Base-by-base conservation (phyloP, 2,797 vertebrate genomes). In the Hephaestus fuliginosus region DNA sequence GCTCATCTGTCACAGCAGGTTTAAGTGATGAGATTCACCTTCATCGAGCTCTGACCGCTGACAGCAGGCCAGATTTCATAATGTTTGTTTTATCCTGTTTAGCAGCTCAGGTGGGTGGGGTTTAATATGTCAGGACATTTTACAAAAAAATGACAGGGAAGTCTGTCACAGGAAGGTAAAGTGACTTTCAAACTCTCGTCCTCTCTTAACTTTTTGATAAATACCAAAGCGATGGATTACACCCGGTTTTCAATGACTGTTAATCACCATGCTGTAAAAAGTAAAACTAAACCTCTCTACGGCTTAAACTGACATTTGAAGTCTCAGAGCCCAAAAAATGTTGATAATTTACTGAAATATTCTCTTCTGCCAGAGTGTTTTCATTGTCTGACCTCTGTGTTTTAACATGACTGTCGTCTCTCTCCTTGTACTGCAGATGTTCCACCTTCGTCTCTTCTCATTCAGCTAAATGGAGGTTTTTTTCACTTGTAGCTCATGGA, bases 1-100 rank as follows among this genome's bases (percentile, higher is more conserved):
- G 62, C 46, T 66, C 20, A 60, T 58, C 18, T 67, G 84, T 77
- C 81, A 49, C 51, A 41, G 48, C 44, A 39, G 55, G 41, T 78
- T 65, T 49, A 1, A 14, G 52, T 78, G 83, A 72, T 3, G 22
- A 61, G 33, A 15, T 30, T 13, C 33, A 41, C 2, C 12, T 12
- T 22, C 56, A 49, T 8, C 1, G 2, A 25, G 68, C 14, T 1
- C 3, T 1, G 51, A 33, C n/a, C 6, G 28, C 3, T 1, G 51
- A 33, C n/a, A 4, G 28, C 1, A 13, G 43, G 43, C 22, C 64
- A 20, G 17, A 28, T 43, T 49, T 15, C 13, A 20, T 11, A 2
- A 28, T 10, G 44, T 44, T 33, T 33, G 44, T 43, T 62, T 73
- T n/a, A 9, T 52, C 15, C 46, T n/a, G 10, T 52, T 51, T 12